phyloP scores from a whole-genome alignment of 1,140 invertebrate species.

The Penaeus vannamei region DNA sequence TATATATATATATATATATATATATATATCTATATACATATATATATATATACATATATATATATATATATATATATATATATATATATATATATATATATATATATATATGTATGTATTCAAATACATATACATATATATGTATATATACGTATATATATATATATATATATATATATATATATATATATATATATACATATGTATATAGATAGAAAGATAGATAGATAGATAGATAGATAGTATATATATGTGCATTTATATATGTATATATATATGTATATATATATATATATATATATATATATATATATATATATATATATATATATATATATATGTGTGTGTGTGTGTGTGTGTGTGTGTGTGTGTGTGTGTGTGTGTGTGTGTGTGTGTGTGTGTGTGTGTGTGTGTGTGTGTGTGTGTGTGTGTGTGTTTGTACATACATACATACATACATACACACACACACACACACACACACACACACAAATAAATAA shows the following conservation, averaged over 20 bases:
- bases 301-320: constrained; percentile 22
- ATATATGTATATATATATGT: not conserved
- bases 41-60: not conserved
- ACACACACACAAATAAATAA: not conserved
- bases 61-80: not conserved
- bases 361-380: not conserved
- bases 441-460: not conserved
- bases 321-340: constrained; percentile 29
- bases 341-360: constrained; percentile 1
- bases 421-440: not conserved
- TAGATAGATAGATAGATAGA: not conserved
- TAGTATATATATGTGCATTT: not conserved
- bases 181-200: not conserved
- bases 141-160: not conserved
- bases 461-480: not conserved
- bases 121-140: not conserved
- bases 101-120: not conserved
- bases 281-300: constrained; percentile 1
- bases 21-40: not conserved
- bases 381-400: not conserved
- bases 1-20: constrained; percentile 31
- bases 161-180: not conserved
- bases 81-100: not conserved
- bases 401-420: constrained; percentile 4
- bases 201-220: not conserved